phyloP scores from a whole-genome alignment of 2,888 invertebrate genomes.

The Plebejus melissa region DNA sequence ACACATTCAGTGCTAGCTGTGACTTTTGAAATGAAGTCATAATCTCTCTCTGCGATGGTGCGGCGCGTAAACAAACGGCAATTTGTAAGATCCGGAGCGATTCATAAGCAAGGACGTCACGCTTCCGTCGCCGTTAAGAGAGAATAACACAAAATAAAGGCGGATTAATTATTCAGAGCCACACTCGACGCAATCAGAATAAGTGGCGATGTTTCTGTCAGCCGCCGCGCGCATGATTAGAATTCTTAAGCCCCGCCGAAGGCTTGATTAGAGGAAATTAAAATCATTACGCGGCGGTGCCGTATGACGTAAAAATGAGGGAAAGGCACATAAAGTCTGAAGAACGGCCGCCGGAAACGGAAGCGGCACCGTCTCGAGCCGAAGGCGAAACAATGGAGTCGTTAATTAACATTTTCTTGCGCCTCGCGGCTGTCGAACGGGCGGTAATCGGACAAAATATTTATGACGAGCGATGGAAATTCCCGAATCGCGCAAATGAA shows the following conservation, averaged over 20 bases:
- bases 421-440: slow-evolving; percentile 79
- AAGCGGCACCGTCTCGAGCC: slow-evolving; percentile 80
- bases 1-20: not conserved
- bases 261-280: slow-evolving; percentile 80
- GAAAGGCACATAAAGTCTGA: slow-evolving; percentile 66
- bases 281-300: slow-evolving; percentile 76
- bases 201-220: slow-evolving; percentile 79
- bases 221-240: slow-evolving; percentile 73
- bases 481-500: slow-evolving; percentile 54
- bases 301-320: slow-evolving; percentile 73
- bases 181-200: slow-evolving; percentile 79
- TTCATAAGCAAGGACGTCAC: slow-evolving; percentile 60
- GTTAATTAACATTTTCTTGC: slow-evolving; percentile 89
- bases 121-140: slow-evolving; percentile 63
- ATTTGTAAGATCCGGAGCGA: slow-evolving; percentile 42
- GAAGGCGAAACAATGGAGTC: slow-evolving; percentile 85
- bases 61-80: slow-evolving; percentile 35
- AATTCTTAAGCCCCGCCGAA: slow-evolving; percentile 77
- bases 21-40: not conserved
- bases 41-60: slow-evolving; percentile 16
- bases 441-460: slow-evolving; percentile 80
- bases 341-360: slow-evolving; percentile 77
- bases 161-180: slow-evolving; percentile 78
- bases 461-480: slow-evolving; percentile 73
- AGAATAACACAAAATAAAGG: slow-evolving; percentile 70